Evolutionary conservation across 2,113 vertebrate species (phyloP), one percentile per base, ranked within the genome.

Genomic region (Lethenteron reissneri): DNA sequence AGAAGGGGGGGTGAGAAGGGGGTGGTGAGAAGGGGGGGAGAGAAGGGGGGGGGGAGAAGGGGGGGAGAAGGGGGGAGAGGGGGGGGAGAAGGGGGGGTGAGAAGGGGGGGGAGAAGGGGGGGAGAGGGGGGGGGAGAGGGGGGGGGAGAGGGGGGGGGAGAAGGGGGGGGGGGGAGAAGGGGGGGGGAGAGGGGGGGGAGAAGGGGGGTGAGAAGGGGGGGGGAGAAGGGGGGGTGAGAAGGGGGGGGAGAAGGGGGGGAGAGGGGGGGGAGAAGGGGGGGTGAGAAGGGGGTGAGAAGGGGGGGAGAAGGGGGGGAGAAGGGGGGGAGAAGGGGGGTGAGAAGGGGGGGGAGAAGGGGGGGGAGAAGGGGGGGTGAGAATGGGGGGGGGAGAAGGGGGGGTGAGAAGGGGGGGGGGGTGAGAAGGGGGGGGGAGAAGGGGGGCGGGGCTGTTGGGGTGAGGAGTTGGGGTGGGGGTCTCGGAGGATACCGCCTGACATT

Each of bases 401-500:
- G n/a, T n/a, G n/a, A n/a, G n/a, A n/a, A n/a, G n/a, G n/a, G n/a
- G n/a, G n/a, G 13, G n/a, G 60, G 60, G 60, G 13, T 13, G n/a
- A 62, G 60, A n/a, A 62, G 60, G n/a, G 13, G n/a, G 13, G 60
- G 60, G 13, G 60, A 62, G 60, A n/a, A 62, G 60, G n/a, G 13
- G n/a, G 60, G 60, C 13, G 13, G 60, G n/a, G 60, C 13, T 13
- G 60, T 62, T 62, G 60, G 60, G 60, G 60, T n/a, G 60, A 62
- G 60, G 60, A 62, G 60, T 62, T 62, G 60, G 60, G 60, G 60
- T 62, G 60, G n/a, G 60, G 60, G n/a, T 13, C n/a, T 62, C 13
- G 60, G 60, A n/a, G 13, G 60, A 62, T 2, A 21, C 19, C 19
- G 19, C 19, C 19, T 21, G 19, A 21, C 19, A 21, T 21, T 21